phyloP scores from a whole-genome alignment of 2,797 vertebrate species.

The Poecilia wingei region DNA sequence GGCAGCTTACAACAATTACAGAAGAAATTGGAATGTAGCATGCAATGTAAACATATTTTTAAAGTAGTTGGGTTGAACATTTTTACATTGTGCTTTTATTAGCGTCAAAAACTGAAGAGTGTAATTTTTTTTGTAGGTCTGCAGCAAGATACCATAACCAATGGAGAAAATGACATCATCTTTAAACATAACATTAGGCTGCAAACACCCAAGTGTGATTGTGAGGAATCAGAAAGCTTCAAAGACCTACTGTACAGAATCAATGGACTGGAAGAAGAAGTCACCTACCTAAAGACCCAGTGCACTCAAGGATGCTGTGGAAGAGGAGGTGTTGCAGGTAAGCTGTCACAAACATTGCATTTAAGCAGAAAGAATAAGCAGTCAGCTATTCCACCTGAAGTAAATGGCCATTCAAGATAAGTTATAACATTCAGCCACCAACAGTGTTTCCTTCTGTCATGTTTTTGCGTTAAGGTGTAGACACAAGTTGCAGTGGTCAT shows the following conservation, averaged over 20 bases:
- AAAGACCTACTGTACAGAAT: conserved; percentile 85
- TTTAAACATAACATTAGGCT: conserved; percentile 90
- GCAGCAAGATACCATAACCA: conserved; percentile 53
- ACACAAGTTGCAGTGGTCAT: conserved; percentile 80
- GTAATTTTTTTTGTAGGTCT: conserved; percentile 38
- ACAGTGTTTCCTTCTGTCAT: background rate
- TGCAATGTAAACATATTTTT: background rate
- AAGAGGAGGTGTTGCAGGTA: conserved; percentile 70
- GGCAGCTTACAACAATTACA: background rate
- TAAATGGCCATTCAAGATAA: background rate
- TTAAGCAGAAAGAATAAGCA: background rate
- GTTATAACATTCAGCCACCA: background rate
- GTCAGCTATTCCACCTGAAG: background rate
- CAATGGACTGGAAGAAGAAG: conserved; percentile 88
- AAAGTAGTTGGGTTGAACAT: background rate
- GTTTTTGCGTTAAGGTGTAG: conserved; percentile 65
- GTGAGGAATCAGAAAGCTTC: conserved; percentile 79
- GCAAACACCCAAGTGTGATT: conserved; percentile 81
- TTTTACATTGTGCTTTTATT: background rate
- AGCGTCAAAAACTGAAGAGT: background rate
- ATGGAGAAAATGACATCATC: conserved; percentile 86
- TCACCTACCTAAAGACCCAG: conserved; percentile 84
- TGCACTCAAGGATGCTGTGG: conserved; percentile 85
- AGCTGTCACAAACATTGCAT: background rate
- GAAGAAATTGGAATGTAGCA: background rate